Evolutionary conservation across 2,888 invertebrate genomes (phyloP).

Genomic region (Tetrapedia diversipes): DNA sequence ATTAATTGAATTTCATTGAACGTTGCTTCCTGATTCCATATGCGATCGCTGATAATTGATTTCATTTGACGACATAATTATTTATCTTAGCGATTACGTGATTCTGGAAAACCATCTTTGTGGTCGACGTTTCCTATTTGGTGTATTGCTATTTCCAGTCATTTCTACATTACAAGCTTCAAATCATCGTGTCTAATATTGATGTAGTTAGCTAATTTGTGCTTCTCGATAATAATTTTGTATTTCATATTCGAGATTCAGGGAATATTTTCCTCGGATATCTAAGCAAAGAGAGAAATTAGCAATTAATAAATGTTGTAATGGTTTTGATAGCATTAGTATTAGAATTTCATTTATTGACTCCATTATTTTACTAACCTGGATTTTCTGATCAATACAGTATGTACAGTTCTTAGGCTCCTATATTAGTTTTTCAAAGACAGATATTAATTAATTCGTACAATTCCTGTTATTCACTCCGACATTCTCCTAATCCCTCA

Average conservation of each 20-base stretch:
- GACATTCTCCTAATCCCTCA: not conserved
- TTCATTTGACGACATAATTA: slow-evolving; percentile 37
- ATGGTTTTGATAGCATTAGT: no score
- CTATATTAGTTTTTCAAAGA: not conserved
- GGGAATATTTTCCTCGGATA: no score
- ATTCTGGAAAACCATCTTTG: slow-evolving; percentile 42
- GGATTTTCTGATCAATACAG: no score
- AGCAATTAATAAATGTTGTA: no score
- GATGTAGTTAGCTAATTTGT: no score
- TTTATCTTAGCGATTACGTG: slow-evolving; percentile 38
- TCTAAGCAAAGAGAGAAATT: no score
- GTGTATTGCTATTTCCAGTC: slow-evolving; percentile 6
- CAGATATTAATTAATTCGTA: not conserved
- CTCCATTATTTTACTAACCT: no score
- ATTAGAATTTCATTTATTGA: no score
- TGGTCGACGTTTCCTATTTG: slow-evolving; percentile 30
- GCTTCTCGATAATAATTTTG: not conserved
- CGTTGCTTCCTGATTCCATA: slow-evolving; percentile 14
- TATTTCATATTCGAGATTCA: not conserved
- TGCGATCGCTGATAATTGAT: slow-evolving; percentile 37
- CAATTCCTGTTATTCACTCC: not conserved
- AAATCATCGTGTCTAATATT: slow-evolving; percentile 20
- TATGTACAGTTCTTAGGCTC: no score
- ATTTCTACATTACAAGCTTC: slow-evolving; percentile 16
- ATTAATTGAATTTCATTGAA: slow-evolving; percentile 32